These are phyloP conservation scores for Meloidogyne hapla DNA, from an alignment of 1,140 invertebrate species.

Conservation along the genomic window DNA sequence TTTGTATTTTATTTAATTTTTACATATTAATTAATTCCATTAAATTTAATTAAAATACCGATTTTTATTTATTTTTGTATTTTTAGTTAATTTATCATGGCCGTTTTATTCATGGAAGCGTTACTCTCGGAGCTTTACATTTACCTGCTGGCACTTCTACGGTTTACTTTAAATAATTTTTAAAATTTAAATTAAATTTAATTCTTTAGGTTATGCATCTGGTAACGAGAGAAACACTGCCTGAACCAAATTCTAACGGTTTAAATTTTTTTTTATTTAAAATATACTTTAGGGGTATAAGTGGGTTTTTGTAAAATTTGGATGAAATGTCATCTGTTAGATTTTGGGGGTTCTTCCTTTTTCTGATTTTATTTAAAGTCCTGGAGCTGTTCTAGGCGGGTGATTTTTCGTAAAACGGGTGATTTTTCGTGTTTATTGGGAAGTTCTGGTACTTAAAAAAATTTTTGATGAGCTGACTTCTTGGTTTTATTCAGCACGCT, in stretches of 20 bases:
- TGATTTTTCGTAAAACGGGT: no score
- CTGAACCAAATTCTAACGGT: conserved; percentile 98
- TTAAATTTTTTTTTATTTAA: background rate
- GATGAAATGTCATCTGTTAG: background rate
- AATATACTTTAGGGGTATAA: background rate
- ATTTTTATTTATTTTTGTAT: background rate
- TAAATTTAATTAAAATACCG: background rate
- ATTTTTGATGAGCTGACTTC: no score
- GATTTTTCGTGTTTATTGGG: no score
- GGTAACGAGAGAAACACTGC: conserved; percentile 95
- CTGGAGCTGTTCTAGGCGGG: no score
- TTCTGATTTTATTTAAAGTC: no score
- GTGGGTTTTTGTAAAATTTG: background rate
- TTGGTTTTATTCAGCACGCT: no score
- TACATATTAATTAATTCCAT: no score
- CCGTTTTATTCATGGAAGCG: conserved; percentile 96
- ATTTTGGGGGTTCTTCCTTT: no score
- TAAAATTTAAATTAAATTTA: background rate
- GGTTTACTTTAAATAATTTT: conserved; percentile 70
- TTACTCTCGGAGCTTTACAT: conserved; percentile 83
- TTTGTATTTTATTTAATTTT: no score
- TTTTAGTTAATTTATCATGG: conserved; percentile 93
- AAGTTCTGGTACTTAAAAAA: no score
- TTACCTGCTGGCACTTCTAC: conserved; percentile 80
- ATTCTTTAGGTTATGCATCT: conserved; percentile 95